phyloP scores from a whole-genome alignment of 2,797 vertebrate genomes.

The Ispidina picta region DNA sequence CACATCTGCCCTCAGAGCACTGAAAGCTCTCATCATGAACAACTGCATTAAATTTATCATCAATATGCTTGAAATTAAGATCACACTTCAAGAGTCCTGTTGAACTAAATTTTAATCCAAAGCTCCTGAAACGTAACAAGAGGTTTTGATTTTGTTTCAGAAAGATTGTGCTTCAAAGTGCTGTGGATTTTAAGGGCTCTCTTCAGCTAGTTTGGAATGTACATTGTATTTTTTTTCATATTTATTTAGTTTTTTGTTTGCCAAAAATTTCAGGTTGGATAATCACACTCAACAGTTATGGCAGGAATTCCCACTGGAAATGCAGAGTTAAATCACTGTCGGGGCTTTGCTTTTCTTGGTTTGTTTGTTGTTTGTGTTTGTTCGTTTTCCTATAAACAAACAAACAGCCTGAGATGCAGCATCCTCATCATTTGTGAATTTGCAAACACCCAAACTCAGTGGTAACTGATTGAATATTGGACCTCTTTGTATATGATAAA shows the following conservation, averaged over 20 bases:
- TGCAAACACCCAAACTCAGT: neutral
- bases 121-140: neutral
- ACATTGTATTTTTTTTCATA: neutral
- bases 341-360: neutral
- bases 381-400: neutral
- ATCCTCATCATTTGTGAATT: neutral
- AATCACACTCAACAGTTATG: constrained; percentile 33
- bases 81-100: neutral
- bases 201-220: neutral
- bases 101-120: neutral
- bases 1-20: neutral
- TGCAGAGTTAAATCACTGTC: constrained; percentile 25
- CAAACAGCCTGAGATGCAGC: neutral
- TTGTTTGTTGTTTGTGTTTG: neutral
- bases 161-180: neutral
- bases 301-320: constrained; percentile 52
- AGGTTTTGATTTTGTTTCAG: neutral
- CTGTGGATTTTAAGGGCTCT: neutral
- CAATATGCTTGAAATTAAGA: neutral
- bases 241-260: constrained; percentile 41
- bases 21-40: neutral
- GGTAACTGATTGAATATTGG: neutral
- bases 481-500: neutral
- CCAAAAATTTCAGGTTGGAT: constrained; percentile 53
- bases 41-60: neutral